A percentile compares a stretch with the other conserved stretches of the same genome.
phyloP scores from a whole-genome alignment of 2,113 vertebrate species.

The Gopherus flavomarginatus region DNA sequence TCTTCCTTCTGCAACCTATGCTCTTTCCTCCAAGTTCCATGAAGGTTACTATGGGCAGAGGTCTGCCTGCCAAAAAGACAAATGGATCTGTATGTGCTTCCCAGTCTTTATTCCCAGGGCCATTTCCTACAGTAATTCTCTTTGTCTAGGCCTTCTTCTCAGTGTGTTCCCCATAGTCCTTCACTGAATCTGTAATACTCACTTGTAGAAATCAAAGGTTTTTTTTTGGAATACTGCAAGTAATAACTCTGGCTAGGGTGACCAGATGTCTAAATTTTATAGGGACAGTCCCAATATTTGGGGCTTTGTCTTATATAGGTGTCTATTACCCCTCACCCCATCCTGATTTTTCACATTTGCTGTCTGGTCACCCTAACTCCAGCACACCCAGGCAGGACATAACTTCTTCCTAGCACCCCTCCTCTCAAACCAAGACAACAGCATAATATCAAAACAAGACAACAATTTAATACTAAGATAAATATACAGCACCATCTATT shows the following conservation, averaged over 20 bases:
- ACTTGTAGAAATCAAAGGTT: neutral
- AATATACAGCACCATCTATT: neutral
- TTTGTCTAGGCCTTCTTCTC: neutral
- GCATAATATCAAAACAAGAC: neutral
- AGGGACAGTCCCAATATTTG: no score
- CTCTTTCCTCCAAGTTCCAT: slow-evolving; percentile 60
- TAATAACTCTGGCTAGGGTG: neutral
- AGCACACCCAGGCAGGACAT: neutral
- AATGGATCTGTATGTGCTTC: slow-evolving; percentile 41
- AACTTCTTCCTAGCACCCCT: neutral
- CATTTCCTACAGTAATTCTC: slow-evolving; percentile 55
- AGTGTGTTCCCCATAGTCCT: slow-evolving; percentile 22
- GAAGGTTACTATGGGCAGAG: slow-evolving; percentile 62
- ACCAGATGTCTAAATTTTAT: no score
- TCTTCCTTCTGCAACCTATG: neutral
- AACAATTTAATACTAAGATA: neutral
- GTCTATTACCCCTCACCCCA: no score
- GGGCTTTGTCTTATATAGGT: no score
- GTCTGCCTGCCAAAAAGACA: slow-evolving; percentile 59
- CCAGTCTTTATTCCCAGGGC: slow-evolving; percentile 49
- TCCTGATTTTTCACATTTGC: no score
- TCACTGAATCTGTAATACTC: neutral
- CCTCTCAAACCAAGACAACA: neutral
- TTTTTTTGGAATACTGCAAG: neutral
- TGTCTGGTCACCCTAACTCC: no score